Conservation (phyloP, 2,888 invertebrate species). For the Biston betularia region DNA sequence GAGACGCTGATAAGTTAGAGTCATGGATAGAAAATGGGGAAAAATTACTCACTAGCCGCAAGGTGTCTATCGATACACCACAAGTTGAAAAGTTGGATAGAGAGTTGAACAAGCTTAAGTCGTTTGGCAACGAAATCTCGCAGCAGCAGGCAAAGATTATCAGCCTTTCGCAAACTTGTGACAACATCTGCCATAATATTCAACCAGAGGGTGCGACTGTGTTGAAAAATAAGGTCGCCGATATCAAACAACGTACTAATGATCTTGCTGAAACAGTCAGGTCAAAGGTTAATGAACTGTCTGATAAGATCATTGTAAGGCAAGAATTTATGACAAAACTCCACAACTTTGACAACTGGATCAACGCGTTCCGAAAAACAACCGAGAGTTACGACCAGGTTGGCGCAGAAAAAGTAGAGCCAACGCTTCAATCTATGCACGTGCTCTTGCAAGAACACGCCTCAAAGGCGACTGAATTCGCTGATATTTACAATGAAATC, state of each 20-base stretch:
- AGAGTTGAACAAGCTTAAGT: conserved; percentile 91
- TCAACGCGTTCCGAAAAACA: conserved; percentile 90
- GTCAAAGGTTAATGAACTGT: conserved; percentile 91
- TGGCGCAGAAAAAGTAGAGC: conserved; percentile 92
- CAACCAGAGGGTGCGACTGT: conserved; percentile 91
- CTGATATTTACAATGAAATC: conserved; percentile 93
- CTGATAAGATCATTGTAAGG: conserved; percentile 92
- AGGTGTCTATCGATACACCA: conserved; percentile 88
- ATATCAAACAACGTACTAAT: conserved; percentile 90
- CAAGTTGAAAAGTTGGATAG: conserved; percentile 92
- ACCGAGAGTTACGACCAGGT: conserved; percentile 93
- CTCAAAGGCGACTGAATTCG: conserved; percentile 92
- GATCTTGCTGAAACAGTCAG: conserved; percentile 92
- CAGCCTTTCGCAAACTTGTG: conserved; percentile 91
- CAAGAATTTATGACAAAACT: conserved; percentile 94
- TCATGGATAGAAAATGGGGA: conserved; percentile 91
- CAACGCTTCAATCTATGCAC: conserved; percentile 92
- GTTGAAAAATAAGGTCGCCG: conserved; percentile 90
- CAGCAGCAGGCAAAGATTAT: conserved; percentile 94
- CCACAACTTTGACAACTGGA: conserved; percentile 92
- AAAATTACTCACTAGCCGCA: conserved; percentile 85
- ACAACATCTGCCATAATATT: conserved; percentile 91
- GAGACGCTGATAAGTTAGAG: conserved; percentile 91
- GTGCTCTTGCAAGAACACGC: conserved; percentile 93
- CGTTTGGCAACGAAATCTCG: conserved; percentile 93